Percentiles rank a stretch among this genome's conserved stretches.
Evolutionary conservation across 2,797 vertebrate species (phyloP).

Genomic region (Poecilia gillii): DNA sequence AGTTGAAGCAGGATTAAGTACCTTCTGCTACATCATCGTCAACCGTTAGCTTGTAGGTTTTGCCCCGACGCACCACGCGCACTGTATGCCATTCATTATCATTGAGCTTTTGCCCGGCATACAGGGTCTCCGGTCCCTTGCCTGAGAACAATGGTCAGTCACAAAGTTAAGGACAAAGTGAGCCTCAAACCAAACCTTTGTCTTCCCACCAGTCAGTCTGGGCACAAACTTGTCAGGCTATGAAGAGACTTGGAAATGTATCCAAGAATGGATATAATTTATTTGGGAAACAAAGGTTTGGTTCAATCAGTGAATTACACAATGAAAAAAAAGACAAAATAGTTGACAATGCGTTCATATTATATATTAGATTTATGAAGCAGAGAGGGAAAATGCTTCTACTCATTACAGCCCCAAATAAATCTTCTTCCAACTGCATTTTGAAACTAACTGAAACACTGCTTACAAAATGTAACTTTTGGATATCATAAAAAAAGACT

Average conservation of each 20-base stretch:
- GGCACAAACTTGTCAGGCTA: conserved; percentile 2
- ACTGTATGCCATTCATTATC: conserved; percentile 99
- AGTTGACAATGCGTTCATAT: conserved; percentile 11
- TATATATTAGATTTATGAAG: conserved; percentile 18
- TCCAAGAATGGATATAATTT: conserved; percentile 7
- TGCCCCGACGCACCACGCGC: conserved; percentile 95
- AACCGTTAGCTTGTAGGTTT: conserved; percentile 96
- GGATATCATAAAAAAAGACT: too few relatives aligned
- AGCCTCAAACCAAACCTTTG: conserved; percentile 79
- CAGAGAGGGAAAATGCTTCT: conserved; percentile 62
- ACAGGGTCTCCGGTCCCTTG: conserved; percentile 99
- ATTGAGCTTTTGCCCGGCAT: conserved; percentile 98
- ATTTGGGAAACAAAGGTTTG: conserved; percentile 76
- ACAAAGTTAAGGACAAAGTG: conserved; percentile 84
- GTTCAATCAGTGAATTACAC: conserved; percentile 59
- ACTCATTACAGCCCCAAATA: conserved; percentile 66
- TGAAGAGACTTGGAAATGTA: not conserved
- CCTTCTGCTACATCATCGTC: conserved; percentile 98
- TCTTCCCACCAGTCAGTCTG: conserved; percentile 52
- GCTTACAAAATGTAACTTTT: not conserved
- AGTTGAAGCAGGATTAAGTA: conserved; percentile 76
- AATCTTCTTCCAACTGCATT: conserved; percentile 20
- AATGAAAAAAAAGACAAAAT: conserved; percentile 27
- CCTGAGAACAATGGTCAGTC: conserved; percentile 88
- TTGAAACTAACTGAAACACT: not conserved